These are phyloP conservation scores for Herpailurus yagouaroundi DNA, from an alignment of 2,113 vertebrate genomes.

Conservation along the genomic window DNA sequence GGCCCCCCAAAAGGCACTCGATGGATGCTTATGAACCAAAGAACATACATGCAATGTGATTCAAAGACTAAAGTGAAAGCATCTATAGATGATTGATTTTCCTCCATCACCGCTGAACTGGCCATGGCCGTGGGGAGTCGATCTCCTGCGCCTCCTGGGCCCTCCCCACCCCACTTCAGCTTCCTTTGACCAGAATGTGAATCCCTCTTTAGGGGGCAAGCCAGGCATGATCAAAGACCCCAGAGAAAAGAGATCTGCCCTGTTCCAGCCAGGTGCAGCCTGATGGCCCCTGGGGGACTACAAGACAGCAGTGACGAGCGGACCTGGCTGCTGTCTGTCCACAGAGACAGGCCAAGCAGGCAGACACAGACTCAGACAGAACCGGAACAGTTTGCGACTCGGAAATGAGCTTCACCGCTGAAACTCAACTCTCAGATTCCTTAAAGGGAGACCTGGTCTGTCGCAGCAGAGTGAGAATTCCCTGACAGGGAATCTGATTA, in stretches of 20 bases:
- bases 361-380: background rate
- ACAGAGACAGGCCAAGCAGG: background rate
- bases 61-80: background rate
- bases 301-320: background rate
- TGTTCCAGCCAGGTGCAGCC: background rate
- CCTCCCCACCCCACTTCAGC: background rate
- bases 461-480: background rate
- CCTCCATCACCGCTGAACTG: background rate
- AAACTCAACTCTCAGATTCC: constrained; percentile 31
- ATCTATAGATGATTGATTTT: background rate
- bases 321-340: background rate
- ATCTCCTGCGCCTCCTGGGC: background rate
- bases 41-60: background rate
- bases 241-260: background rate
- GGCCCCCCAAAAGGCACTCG: background rate
- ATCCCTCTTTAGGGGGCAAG: background rate
- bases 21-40: background rate
- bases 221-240: background rate
- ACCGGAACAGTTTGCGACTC: background rate
- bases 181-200: background rate
- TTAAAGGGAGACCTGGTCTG: background rate
- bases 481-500: background rate
- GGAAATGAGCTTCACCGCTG: background rate
- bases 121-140: background rate
- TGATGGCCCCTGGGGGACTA: background rate